Evolutionary conservation across 2,888 invertebrate species (phyloP), one percentile per base, ranked within the genome.

Genomic region (Ichneumoninae sp.): DNA sequence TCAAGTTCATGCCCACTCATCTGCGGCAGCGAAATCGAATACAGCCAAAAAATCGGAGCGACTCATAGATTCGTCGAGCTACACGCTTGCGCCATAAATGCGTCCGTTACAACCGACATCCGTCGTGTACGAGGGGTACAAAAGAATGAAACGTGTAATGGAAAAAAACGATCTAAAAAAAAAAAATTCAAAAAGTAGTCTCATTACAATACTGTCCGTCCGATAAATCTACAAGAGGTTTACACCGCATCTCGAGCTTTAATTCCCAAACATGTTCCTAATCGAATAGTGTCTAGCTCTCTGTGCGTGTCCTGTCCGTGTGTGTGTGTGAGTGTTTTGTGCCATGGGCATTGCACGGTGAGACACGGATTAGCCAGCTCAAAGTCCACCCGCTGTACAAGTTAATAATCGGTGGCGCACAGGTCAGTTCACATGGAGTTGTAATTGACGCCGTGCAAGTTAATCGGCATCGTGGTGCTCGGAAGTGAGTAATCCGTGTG

Each of bases 391-490:
- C 1, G 63, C 30, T 60, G 63, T 74, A 57, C 33, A n/a, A 44
- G 40, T 57, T 50, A 79, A 57, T 60, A 78, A 75, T 79, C 65
- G 26, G 70, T 52, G 66, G 66, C n/a, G 10, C 44, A 36, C 6
- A 83, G 68, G 26, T 88, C 87, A 87, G 87, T 88, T 96, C 96
- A 97, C 95, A 97, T 96, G 91, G 96, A 95, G 93, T 96, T 97
- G 90, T 97, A 97, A 93, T 96, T 97, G 85, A 97, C 95, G 88
- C 96, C 96, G 91, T 97, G 96, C 91, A 96, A 95, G 94, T 96
- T 96, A 91, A 97, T 95, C 87, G 96, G 95, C 93, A 96, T 95
- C 66, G 95, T 95, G 89, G 96, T 95, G 86, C 96, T 94, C 6
- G 95, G 95, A 47, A 95, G 94, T 13, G 94, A 88, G 89, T 96